A percentile compares a stretch with the other conserved stretches of the same genome.
Conservation (phyloP, 1,140 invertebrate species). For the Caenorhabditis briggsae region DNA sequence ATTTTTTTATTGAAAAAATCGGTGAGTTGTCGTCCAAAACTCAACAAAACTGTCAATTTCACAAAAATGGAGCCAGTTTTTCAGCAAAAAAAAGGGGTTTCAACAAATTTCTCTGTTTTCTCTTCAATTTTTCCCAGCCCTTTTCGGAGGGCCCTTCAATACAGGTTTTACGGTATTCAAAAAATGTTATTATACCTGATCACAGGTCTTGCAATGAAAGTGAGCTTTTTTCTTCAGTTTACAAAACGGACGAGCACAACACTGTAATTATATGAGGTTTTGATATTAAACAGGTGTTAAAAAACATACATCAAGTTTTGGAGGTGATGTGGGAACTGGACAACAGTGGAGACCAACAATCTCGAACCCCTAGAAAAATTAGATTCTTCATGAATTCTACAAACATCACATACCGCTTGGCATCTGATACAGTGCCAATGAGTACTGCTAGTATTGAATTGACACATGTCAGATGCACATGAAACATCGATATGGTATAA, state of each 20-base stretch:
- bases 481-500: conserved; percentile 29
- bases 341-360: conserved; percentile 35
- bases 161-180: too few species aligned
- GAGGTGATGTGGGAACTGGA: not conserved
- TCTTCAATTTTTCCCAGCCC: too few species aligned
- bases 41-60: too few species aligned
- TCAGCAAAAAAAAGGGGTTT: too few species aligned
- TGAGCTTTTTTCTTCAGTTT: conserved; percentile 44
- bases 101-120: too few species aligned
- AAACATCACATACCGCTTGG: not conserved
- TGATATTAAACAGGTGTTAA: not conserved
- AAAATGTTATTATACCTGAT: not conserved
- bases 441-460: conserved; percentile 26
- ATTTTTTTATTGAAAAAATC: too few species aligned
- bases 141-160: too few species aligned
- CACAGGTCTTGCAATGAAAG: conserved; percentile 42
- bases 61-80: too few species aligned
- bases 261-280: not conserved
- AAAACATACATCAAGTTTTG: conserved; percentile 1
- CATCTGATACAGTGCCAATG: conserved; percentile 42
- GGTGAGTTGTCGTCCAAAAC: too few species aligned
- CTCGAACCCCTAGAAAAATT: conserved; percentile 7
- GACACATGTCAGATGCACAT: conserved; percentile 7
- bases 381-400: not conserved
- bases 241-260: conserved; percentile 35